Base-by-base conservation (phyloP, 1,140 invertebrate genomes). In the Tetragonula clypearis region DNA sequence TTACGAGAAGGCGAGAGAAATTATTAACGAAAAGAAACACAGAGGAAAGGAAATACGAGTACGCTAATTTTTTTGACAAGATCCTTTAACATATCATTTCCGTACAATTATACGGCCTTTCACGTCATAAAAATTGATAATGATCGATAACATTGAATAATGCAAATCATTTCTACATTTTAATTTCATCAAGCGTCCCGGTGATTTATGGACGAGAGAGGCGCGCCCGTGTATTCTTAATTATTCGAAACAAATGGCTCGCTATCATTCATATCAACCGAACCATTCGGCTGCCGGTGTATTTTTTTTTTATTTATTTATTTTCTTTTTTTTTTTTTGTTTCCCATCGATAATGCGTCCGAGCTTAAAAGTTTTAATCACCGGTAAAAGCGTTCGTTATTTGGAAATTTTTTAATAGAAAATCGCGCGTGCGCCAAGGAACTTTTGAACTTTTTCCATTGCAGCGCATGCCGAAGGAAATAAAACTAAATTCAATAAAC, bases 401-500 rank as follows among this genome's bases (percentile, higher is more conserved):
- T 78, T 58, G 60, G 9, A 65, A 78, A 78, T 79, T 55, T 79
- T 41, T 56, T 55, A 23, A 69, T 55, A 30, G 49, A 53, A 69
- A 79, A 69, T 79, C 17, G 55, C 21, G 68, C 23, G 35, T 26
- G 23, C 41, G 60, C 19, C 55, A 53, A 69, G 9, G 14, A 72
- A 58, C 68, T 69, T 60, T 60, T 21, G 56, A 41, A n/a, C 26
- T 62, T 81, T 81, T 81, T 62, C 56, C 41, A 65, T 60, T 53
- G n/a, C 21, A n/a, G 14, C 55, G 66, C 21, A 23, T 26, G 79
- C 23, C 53, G 53, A 23, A 73, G 69, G 41, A 74, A 74, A 82
- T 82, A 55, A 65, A 82, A 72, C 26, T 65, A 53, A 74, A 82
- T 82, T 82, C 41, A 30, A 82, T 81, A 58, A 80, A 80, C 79